Base-by-base conservation (phyloP, 2,113 vertebrate genomes). In the Ellobius talpinus region DNA sequence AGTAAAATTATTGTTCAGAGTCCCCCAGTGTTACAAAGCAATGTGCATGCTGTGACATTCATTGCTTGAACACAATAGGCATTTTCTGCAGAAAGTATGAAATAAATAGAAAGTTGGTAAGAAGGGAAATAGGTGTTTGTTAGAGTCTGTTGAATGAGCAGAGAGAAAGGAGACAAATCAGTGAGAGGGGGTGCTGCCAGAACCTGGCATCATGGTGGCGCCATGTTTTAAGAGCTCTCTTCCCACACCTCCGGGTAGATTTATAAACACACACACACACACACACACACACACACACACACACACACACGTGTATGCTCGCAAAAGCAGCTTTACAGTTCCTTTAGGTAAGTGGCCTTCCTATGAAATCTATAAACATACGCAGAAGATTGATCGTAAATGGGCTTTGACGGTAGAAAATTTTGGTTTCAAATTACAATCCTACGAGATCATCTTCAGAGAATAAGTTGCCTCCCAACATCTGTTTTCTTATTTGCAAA, bases 71-170 rank as follows among this genome's bases (percentile, higher is more conserved):
- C 86, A 91, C 81, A 96, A 94, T 87, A 90, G 90, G 50, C 23
- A 70, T 86, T 94, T 94, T 96, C 29, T 45, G 33, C 96, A 96
- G 89, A 89, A 97, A 92, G 73, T 13, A 63, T 33, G 5, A 29
- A 91, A 96, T 93, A 96, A 93, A 93, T 58, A 84, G 76, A 88
- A 97, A 97, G 81, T 52, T 78, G 90, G 65, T 42, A 77, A 96
- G 76, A 92, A 96, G 61, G 70, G 52, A 92, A 96, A 90, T 93
- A 92, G 61, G 66, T 90, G 42, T 89, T 97, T 96, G 94, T 95
- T 90, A 90, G 87, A 89, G 4, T n/a, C 85, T 94, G 39, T 70
- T 89, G 93, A 96, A 82, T 36, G 79, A 92, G n/a, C 91, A 88
- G 65, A 93, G 77, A 91, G 74, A 88, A 94, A 90, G 31, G 68